These are phyloP conservation scores for Acipenser oxyrinchus DNA, from an alignment of 2,797 vertebrate genomes.

Conservation along the genomic window DNA sequence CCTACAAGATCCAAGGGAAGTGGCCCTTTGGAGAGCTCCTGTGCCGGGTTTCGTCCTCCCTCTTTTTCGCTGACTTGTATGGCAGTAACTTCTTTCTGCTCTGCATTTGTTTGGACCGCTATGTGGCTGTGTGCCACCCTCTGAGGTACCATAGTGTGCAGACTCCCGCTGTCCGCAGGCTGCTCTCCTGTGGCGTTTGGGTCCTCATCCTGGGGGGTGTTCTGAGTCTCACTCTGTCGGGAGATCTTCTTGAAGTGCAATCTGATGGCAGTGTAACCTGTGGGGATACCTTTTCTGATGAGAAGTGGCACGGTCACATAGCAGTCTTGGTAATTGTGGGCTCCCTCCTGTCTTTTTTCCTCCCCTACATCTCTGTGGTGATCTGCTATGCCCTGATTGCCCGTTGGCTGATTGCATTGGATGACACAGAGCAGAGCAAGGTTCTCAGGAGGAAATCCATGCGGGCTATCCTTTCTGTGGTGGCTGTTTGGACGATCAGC, in stretches of 20 bases:
- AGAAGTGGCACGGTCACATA: neutral
- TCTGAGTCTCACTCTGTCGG: neutral
- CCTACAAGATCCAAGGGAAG: neutral
- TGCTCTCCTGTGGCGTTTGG: neutral
- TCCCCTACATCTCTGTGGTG: neutral
- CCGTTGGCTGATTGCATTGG: neutral
- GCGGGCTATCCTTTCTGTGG: neutral
- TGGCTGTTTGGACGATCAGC: neutral
- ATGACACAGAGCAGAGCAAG: neutral
- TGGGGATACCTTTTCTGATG: neutral
- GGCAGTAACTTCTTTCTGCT: neutral
- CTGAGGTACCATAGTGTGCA: neutral
- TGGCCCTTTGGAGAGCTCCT: constrained; percentile 8
- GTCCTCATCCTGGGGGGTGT: neutral
- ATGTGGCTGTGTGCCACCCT: constrained; percentile 3
- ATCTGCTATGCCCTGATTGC: constrained; percentile 7
- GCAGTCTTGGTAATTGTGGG: neutral
- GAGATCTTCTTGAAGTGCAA: neutral
- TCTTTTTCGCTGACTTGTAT: constrained; percentile 10
- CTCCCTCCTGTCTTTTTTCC: neutral
- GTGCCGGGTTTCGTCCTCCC: neutral
- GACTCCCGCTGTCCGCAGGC: neutral
- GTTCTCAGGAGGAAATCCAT: neutral
- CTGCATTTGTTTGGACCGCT: constrained; percentile 3
- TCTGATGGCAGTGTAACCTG: neutral